Conservation (phyloP, 2,113 vertebrate species). For the Philantomba maxwellii region DNA sequence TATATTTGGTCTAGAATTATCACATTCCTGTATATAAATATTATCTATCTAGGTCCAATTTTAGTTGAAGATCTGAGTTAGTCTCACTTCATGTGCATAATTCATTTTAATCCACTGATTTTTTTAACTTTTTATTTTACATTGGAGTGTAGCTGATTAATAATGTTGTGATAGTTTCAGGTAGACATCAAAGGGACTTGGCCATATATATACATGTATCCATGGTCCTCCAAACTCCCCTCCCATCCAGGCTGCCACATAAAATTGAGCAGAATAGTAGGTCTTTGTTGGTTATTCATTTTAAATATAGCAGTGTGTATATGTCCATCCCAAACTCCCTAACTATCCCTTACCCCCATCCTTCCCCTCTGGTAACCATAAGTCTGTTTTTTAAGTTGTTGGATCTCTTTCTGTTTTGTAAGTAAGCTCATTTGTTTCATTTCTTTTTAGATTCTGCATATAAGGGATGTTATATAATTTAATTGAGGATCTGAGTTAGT, state of each 20-base stretch:
- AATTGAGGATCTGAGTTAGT: background rate
- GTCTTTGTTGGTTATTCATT: background rate
- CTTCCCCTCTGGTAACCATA: background rate
- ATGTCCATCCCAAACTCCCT: background rate
- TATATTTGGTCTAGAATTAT: background rate
- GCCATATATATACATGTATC: background rate
- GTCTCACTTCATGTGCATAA: background rate
- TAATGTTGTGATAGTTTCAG: background rate
- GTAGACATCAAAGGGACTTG: background rate
- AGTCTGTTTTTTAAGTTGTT: background rate
- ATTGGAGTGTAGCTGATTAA: background rate
- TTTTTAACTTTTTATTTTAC: background rate
- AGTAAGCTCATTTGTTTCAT: background rate
- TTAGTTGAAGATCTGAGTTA: background rate
- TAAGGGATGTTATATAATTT: background rate
- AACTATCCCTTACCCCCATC: background rate
- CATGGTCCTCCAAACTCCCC: background rate
- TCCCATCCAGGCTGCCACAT: background rate
- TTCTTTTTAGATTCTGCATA: background rate
- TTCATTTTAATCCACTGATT: background rate
- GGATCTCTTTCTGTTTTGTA: background rate
- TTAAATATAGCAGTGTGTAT: background rate
- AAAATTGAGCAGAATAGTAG: background rate
- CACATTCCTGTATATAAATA: background rate
- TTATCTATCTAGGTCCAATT: background rate